These are phyloP conservation scores for Oeneis ivallda DNA, from an alignment of 2,888 invertebrate species.

Conservation along the genomic window DNA sequence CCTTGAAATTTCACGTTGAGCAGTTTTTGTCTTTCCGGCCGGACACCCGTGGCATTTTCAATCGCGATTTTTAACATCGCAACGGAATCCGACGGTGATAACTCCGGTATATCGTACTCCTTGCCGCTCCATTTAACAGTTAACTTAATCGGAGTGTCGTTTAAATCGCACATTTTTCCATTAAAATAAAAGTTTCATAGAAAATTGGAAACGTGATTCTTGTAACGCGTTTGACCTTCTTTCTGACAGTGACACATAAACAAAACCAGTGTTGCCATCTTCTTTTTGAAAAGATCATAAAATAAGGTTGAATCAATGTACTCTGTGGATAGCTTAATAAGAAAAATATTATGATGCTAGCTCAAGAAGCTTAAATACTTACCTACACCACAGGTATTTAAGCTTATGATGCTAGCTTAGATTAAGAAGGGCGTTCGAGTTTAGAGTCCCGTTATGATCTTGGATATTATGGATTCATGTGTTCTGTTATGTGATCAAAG, in stretches of 20 bases:
- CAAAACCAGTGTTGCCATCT: constrained; percentile 51
- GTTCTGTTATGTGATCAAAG: too few species aligned
- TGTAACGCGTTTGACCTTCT: constrained; percentile 1
- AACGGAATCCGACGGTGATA: constrained; percentile 90
- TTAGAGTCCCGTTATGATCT: too few species aligned
- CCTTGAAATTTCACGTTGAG: constrained; percentile 96
- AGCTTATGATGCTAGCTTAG: too few species aligned
- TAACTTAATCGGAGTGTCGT: constrained; percentile 77
- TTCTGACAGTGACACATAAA: constrained; percentile 64
- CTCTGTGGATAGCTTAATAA: too few species aligned
- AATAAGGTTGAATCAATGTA: too few species aligned
- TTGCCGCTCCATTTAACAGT: constrained; percentile 97
- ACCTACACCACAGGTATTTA: too few species aligned
- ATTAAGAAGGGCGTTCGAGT: too few species aligned
- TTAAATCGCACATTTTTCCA: constrained; percentile 74
- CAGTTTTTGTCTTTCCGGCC: constrained; percentile 95
- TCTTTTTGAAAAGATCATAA: too few species aligned
- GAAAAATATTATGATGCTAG: too few species aligned
- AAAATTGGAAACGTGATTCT: constrained; percentile 25
- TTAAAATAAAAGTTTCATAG: constrained; percentile 45
- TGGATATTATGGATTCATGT: too few species aligned
- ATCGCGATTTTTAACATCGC: constrained; percentile 92
- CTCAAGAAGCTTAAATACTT: too few species aligned
- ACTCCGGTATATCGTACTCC: constrained; percentile 89
- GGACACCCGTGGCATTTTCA: constrained; percentile 92